Conservation (phyloP, 2,888 invertebrate genomes). For the Nephrotoma appendiculata region DNA sequence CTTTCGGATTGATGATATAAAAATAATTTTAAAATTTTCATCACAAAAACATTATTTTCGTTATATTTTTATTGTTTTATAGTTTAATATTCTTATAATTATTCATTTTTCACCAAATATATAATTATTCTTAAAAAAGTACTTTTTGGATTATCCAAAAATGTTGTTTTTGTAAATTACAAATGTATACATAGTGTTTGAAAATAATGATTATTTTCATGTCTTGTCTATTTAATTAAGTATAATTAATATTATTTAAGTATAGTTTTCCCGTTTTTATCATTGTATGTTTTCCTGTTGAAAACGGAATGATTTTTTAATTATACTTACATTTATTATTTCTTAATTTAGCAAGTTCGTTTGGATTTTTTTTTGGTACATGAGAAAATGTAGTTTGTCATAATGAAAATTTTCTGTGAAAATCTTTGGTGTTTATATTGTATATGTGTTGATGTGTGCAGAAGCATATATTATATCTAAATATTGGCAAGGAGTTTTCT, state of each 20-base stretch:
- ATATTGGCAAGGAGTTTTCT: too few species aligned
- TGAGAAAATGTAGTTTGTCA: not conserved
- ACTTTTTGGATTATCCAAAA: not conserved
- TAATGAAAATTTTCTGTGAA: not conserved
- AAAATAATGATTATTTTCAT: not conserved
- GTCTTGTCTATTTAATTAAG: not conserved
- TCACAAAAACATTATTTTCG: not conserved
- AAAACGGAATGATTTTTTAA: not conserved
- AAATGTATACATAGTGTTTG: not conserved
- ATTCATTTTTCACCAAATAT: not conserved
- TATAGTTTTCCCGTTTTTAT: not conserved
- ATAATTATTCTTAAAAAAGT: not conserved
- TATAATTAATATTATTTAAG: not conserved
- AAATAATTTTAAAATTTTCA: not conserved
- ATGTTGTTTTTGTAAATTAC: not conserved
- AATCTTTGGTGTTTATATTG: not conserved
- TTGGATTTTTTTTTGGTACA: not conserved
- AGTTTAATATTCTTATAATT: not conserved
- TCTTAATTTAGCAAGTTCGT: not conserved
- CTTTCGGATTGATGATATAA: not conserved
- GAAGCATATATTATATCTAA: not conserved
- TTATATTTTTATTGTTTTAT: not conserved
- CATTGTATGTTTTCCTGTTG: not conserved
- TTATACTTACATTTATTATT: not conserved
- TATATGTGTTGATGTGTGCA: not conserved